Percentiles rank a stretch among this genome's conserved stretches.
phyloP scores from a whole-genome alignment of 2,113 vertebrate species.

The Plestiodon gilberti region DNA sequence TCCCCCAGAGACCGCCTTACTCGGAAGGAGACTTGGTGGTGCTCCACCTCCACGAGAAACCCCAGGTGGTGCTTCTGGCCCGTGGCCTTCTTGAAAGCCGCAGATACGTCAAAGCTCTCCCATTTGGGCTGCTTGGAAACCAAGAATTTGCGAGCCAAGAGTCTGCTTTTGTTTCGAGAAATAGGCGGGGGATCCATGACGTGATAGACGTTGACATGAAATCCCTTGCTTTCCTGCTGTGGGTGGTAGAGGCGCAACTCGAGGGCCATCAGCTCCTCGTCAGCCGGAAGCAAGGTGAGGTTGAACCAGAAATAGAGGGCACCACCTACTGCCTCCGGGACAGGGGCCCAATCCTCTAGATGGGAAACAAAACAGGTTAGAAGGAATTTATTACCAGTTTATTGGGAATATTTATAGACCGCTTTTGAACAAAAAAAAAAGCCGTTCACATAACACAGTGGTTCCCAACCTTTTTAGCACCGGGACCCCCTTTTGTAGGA shows the following conservation, averaged over 20 bases:
- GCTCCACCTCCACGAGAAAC: conserved; percentile 75
- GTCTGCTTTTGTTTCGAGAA: conserved; percentile 36
- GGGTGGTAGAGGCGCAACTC: conserved; percentile 77
- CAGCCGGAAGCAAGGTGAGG: conserved; percentile 80
- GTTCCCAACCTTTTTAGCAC: too few relatives aligned
- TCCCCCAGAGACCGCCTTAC: conserved; percentile 76
- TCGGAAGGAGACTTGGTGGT: conserved; percentile 67
- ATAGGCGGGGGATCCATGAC: conserved; percentile 26
- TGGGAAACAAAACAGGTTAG: neutral
- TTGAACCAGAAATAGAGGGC: conserved; percentile 77
- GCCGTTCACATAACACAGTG: too few relatives aligned
- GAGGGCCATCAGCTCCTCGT: conserved; percentile 79
- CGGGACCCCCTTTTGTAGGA: too few relatives aligned
- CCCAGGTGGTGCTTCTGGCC: conserved; percentile 58
- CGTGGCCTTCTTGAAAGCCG: conserved; percentile 67
- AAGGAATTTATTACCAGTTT: neutral
- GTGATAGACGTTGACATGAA: conserved; percentile 73
- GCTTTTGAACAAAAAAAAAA: too few relatives aligned
- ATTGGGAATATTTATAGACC: too few relatives aligned
- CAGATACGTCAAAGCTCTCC: conserved; percentile 78
- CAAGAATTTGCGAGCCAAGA: conserved; percentile 76
- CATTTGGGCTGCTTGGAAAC: conserved; percentile 60
- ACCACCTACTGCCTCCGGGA: neutral
- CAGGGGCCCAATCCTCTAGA: conserved; percentile 47
- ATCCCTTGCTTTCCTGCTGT: conserved; percentile 27